Base-by-base conservation (phyloP, 2,888 invertebrate species). In the Scaptomyza tumidula region DNA sequence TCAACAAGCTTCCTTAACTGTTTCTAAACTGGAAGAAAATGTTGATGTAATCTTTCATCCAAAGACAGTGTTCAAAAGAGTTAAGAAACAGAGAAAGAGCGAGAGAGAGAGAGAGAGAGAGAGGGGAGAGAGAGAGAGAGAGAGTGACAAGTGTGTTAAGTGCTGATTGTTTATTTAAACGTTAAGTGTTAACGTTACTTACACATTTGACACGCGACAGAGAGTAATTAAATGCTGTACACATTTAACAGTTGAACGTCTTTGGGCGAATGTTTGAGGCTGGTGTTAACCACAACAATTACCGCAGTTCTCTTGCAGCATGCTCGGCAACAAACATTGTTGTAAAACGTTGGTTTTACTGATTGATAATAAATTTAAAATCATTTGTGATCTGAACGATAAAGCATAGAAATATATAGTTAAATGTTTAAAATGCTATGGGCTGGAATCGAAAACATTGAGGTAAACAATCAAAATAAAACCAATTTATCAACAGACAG, bases 361-460 rank as follows among this genome's bases (percentile, higher is more conserved):
- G 75, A 85, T 82, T 81, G 79, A 77, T n/a, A n/a, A 79, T 81
- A 81, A 81, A 85, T 79, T 74, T 61, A 68, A 69, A 78, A 69
- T 54, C 65, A 71, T 79, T 79, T 73, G 66, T 59, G 35, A 33
- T 3, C 35, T 37, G 6, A 24, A 5, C 5, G 24, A 24, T 24
- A 24, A 10, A 7, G 7, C 11, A 46, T 33, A 48, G 6, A n/a
- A 27, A 46, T 14, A 46, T 14, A 1, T 14, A 48, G 11, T 27
- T 29, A 35, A 64, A 57, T 55, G 43, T 35, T 1, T 10, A 49
- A 54, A 57, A 45, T 61, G 16, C 9, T 16, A 4, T 16, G 16
- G 16, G 54, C 6, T 2, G 29, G 16, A 43, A 52, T 52, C 59
- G 41, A 48, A 66, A 48, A 59, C 50, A 41, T 49, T 19, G 64